phyloP scores from a whole-genome alignment of 2,797 vertebrate species.

The Myripristis jacobus region DNA sequence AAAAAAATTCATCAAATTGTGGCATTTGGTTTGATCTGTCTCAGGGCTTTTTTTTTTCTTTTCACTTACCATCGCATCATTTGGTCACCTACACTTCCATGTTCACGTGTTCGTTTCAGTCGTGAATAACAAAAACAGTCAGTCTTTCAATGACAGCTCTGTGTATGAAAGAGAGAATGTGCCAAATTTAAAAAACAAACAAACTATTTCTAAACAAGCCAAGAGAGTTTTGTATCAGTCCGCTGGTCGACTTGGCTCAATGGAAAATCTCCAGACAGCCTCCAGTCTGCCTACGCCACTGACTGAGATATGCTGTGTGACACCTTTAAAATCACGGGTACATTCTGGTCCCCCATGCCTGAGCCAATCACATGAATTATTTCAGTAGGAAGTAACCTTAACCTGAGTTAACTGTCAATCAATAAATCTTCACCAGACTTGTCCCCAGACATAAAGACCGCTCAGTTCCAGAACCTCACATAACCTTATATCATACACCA shows the following conservation, averaged over 20 bases:
- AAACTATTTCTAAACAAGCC: too few species aligned
- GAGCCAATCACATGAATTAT: conserved; percentile 63
- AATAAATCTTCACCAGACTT: conserved; percentile 73
- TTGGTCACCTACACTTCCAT: background rate
- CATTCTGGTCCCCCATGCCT: conserved; percentile 31
- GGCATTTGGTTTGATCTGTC: too few species aligned
- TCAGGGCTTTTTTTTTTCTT: too few species aligned
- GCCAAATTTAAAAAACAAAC: background rate
- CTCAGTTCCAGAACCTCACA: conserved; percentile 42
- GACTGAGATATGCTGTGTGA: background rate
- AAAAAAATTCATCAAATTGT: background rate
- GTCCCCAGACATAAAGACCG: conserved; percentile 61
- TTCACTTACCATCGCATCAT: background rate
- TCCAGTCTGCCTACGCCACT: background rate
- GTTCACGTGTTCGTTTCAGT: background rate
- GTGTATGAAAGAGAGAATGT: background rate
- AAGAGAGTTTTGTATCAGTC: too few species aligned
- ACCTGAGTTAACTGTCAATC: conserved; percentile 75
- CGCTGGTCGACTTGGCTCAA: background rate
- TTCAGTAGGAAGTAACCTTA: conserved; percentile 68
- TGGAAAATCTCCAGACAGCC: background rate
- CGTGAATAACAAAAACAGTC: too few species aligned
- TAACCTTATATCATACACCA: conserved; percentile 47
- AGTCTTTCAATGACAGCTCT: background rate
- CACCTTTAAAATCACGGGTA: conserved; percentile 34